These are phyloP conservation scores for Yoshiicerus persimilis DNA, from an alignment of 1,140 invertebrate genomes.

Conservation along the genomic window DNA sequence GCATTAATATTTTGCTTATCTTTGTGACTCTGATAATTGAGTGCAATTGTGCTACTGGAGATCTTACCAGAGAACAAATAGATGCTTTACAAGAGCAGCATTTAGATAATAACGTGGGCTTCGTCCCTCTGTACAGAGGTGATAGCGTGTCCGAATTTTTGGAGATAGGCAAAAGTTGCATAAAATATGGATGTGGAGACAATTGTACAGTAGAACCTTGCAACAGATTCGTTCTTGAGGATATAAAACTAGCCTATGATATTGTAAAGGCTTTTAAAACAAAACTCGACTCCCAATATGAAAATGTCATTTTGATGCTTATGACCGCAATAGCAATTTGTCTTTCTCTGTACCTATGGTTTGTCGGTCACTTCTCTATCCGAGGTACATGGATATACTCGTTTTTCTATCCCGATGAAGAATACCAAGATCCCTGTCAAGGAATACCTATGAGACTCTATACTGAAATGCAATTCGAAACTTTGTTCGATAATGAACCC, in stretches of 20 bases:
- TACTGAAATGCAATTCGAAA: background rate
- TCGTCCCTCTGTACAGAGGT: background rate
- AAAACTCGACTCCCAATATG: background rate
- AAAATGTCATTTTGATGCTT: background rate
- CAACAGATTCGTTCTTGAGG: background rate
- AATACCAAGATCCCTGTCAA: background rate
- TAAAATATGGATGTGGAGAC: background rate
- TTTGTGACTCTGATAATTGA: background rate
- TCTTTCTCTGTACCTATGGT: background rate
- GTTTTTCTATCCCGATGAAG: background rate
- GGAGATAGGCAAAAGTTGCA: background rate
- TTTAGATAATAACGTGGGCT: background rate
- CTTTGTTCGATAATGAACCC: background rate
- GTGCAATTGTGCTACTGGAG: background rate
- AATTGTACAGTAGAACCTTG: background rate
- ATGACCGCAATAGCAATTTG: background rate
- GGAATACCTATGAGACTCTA: background rate
- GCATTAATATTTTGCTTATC: background rate
- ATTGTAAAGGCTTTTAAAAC: background rate
- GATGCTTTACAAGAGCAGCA: background rate
- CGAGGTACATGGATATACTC: background rate
- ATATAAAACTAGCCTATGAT: background rate
- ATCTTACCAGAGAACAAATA: background rate
- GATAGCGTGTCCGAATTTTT: background rate
- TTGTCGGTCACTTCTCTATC: background rate